These are phyloP conservation scores for Donacobius atricapilla DNA, from an alignment of 2,113 vertebrate genomes.

Conservation along the genomic window DNA sequence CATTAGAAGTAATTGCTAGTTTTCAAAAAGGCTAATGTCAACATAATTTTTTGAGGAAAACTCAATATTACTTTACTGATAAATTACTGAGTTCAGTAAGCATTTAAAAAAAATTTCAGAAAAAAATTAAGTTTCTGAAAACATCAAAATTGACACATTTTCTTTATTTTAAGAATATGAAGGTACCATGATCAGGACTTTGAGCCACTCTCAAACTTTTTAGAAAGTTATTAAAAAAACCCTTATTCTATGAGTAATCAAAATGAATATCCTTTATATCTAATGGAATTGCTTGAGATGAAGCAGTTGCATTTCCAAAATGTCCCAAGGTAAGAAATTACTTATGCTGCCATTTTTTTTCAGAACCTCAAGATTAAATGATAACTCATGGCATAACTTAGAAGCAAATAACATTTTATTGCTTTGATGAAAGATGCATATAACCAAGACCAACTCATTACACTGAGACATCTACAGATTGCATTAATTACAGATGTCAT, in stretches of 20 bases:
- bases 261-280: background rate
- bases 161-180: background rate
- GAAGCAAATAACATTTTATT: background rate
- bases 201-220: background rate
- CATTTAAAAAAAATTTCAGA: background rate
- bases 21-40: background rate
- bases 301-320: background rate
- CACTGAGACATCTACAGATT: background rate
- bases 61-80: fast-evolving
- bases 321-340: background rate
- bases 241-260: background rate
- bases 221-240: background rate
- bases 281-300: background rate
- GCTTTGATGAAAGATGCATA: background rate
- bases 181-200: background rate
- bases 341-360: background rate
- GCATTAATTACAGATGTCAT: background rate
- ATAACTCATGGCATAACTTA: background rate
- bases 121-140: background rate
- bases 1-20: background rate
- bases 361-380: background rate
- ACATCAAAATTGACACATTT: background rate
- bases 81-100: background rate
- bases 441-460: background rate
- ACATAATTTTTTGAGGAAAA: background rate